Conservation (phyloP, 2,888 invertebrate genomes). For the Drosophila picticornis region DNA sequence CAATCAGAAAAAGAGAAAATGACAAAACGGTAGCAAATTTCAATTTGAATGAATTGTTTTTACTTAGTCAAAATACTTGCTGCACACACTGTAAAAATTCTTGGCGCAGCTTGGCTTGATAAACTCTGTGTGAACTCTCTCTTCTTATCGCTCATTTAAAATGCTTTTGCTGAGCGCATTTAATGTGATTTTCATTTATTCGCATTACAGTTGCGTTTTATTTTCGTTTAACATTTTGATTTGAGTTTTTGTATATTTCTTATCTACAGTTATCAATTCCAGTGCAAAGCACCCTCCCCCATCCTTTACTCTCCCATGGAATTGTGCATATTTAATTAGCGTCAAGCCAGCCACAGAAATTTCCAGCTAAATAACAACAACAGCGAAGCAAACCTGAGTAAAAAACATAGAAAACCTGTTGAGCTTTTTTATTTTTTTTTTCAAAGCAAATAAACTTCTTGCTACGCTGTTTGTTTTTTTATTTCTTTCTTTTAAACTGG, state of each 20-base stretch:
- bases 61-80: not conserved
- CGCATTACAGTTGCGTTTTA: not conserved
- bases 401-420: slow-evolving; percentile 62
- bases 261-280: not conserved
- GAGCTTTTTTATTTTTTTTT: slow-evolving; percentile 54
- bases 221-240: not conserved
- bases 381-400: slow-evolving; percentile 26
- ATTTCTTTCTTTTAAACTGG: slow-evolving; percentile 58
- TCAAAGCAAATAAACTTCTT: slow-evolving; percentile 46
- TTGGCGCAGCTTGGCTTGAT: slow-evolving; percentile 9
- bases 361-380: slow-evolving; percentile 39
- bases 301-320: not conserved
- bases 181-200: not conserved
- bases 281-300: not conserved
- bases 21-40: not conserved
- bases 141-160: slow-evolving; percentile 17
- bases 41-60: not conserved
- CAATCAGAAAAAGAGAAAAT: not conserved
- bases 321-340: slow-evolving; percentile 33
- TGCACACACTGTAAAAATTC: not conserved
- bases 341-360: slow-evolving; percentile 41
- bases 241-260: not conserved
- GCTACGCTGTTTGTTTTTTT: slow-evolving; percentile 27
- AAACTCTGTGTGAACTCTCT: slow-evolving; percentile 14
- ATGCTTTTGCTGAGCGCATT: not conserved